phyloP scores from a whole-genome alignment of 1,140 invertebrate genomes.

The Thrips palmi region DNA sequence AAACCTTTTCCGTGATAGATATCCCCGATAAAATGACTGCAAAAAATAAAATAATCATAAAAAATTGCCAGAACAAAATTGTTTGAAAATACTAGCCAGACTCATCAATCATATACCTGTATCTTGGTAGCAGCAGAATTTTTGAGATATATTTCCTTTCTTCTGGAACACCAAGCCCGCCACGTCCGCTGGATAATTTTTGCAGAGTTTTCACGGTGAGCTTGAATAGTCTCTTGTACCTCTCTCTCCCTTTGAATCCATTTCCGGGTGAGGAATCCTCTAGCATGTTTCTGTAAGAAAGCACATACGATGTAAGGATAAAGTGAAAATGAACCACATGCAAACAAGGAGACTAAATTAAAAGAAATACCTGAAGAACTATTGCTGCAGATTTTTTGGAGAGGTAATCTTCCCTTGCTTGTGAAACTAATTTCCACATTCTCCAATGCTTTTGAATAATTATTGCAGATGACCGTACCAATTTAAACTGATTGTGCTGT shows the following conservation, averaged over 20 bases:
- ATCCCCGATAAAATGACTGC: conserved; percentile 40
- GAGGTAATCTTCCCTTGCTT: conserved; percentile 19
- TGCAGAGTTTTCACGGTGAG: conserved; percentile 9
- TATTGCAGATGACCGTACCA: conserved; percentile 20
- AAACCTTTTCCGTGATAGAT: conserved; percentile 25
- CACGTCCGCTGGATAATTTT: conserved; percentile 15
- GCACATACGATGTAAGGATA: too few species aligned
- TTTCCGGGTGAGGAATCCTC: too few species aligned
- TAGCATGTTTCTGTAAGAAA: too few species aligned
- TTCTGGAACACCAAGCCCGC: conserved; percentile 21
- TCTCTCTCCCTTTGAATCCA: conserved; percentile 15
- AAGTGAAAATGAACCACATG: too few species aligned
- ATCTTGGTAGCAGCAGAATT: conserved; percentile 35
- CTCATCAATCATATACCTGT: conserved; percentile 25
- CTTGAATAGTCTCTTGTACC: neutral
- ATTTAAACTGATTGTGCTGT: too few species aligned
- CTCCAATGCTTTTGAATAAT: conserved; percentile 26
- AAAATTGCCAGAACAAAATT: neutral
- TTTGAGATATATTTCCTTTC: neutral
- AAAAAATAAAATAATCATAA: conserved; percentile 12
- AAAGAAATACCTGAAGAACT: too few species aligned
- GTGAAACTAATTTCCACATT: conserved; percentile 21
- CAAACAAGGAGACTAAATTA: too few species aligned
- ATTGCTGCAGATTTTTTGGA: conserved; percentile 17
- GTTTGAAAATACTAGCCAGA: conserved; percentile 5